These are phyloP conservation scores for Microctenopoma stevenorrisi DNA, from an alignment of 2,797 vertebrate species.

Conservation along the genomic window DNA sequence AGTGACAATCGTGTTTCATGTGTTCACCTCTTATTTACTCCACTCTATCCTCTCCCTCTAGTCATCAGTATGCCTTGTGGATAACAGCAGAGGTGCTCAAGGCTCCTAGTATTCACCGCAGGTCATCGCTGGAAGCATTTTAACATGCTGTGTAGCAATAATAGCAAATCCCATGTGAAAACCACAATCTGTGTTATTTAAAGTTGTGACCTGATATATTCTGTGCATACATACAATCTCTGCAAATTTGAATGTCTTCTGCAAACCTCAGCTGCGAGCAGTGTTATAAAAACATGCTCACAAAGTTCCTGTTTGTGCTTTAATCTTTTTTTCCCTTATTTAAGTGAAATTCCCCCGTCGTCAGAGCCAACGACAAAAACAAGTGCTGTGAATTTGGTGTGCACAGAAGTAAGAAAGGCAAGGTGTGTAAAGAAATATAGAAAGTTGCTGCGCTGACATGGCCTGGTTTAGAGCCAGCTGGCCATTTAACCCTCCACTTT, in stretches of 20 bases:
- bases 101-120: conserved; percentile 14
- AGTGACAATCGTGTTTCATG: conserved; percentile 12
- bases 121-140: conserved; percentile 16
- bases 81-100: conserved; percentile 26
- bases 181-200: conserved; percentile 10
- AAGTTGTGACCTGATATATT: conserved; percentile 31
- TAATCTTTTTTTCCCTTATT: neutral
- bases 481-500: conserved; percentile 64
- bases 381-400: conserved; percentile 37
- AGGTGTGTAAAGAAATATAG: conserved; percentile 57
- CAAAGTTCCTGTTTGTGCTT: conserved; percentile 36
- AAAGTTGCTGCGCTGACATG: conserved; percentile 64
- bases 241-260: conserved; percentile 29
- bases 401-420: conserved; percentile 47
- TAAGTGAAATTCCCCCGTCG: conserved; percentile 50
- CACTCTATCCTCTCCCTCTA: conserved; percentile 31
- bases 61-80: conserved; percentile 28
- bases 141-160: conserved; percentile 10
- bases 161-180: conserved; percentile 22
- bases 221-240: conserved; percentile 5
- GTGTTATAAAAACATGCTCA: conserved; percentile 28
- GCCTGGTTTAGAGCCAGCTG: conserved; percentile 67
- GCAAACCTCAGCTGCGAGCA: conserved; percentile 27
- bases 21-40: conserved; percentile 25
- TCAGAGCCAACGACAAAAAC: conserved; percentile 46